phyloP scores from a whole-genome alignment of 2,797 vertebrate species.

The Tragopan temminckii region DNA sequence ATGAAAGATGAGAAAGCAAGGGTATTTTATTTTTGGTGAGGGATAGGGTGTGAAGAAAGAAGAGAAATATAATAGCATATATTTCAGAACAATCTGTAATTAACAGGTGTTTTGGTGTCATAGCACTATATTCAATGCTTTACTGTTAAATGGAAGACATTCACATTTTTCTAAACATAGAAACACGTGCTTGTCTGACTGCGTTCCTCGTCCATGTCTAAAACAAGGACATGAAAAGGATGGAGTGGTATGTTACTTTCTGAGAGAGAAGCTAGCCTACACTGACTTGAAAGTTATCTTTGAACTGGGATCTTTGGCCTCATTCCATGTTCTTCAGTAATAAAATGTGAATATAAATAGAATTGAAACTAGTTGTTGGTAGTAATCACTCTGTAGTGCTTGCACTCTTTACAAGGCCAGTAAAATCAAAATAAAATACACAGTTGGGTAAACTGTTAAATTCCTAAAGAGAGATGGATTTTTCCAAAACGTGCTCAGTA shows the following conservation, averaged over 20 bases:
- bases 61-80: slow-evolving; percentile 58
- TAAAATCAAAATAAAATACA: not conserved
- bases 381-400: not conserved
- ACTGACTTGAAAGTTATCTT: slow-evolving; percentile 68
- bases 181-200: slow-evolving; percentile 32
- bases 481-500: not conserved
- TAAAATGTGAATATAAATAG: slow-evolving; percentile 72
- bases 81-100: slow-evolving; percentile 71
- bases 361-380: slow-evolving; percentile 50
- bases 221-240: slow-evolving; percentile 64
- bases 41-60: slow-evolving; percentile 58
- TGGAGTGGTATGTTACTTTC: slow-evolving; percentile 61
- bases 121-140: slow-evolving; percentile 54
- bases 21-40: slow-evolving; percentile 62
- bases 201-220: slow-evolving; percentile 26
- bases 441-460: not conserved
- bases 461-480: not conserved
- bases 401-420: not conserved
- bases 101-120: slow-evolving; percentile 70
- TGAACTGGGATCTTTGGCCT: slow-evolving; percentile 59
- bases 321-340: slow-evolving; percentile 69
- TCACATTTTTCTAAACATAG: slow-evolving; percentile 70
- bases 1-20: slow-evolving; percentile 40
- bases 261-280: slow-evolving; percentile 36
- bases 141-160: slow-evolving; percentile 65